Evolutionary conservation across 2,113 vertebrate genomes (phyloP).

Genomic region (Dasypus novemcinctus): DNA sequence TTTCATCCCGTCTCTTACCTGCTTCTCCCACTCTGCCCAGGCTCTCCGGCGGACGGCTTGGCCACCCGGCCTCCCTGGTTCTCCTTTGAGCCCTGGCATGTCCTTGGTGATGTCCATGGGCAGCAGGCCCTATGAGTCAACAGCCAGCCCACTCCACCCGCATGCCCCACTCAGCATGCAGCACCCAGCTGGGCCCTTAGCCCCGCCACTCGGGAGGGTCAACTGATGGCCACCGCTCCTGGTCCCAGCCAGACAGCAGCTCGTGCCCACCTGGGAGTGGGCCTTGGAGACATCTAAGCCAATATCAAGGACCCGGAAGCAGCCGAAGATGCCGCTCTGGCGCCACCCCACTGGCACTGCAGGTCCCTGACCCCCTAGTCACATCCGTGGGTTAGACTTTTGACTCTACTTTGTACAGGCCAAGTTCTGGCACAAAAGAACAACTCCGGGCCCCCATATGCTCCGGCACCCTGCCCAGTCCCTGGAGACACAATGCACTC

Average conservation of each 20-base stretch:
- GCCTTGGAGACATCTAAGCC: background rate
- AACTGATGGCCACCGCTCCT: background rate
- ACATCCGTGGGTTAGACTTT: background rate
- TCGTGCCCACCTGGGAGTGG: background rate
- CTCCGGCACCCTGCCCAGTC: background rate
- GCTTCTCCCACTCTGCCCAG: background rate
- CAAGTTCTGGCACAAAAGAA: background rate
- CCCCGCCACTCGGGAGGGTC: background rate
- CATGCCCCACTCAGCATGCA: background rate
- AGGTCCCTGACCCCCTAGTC: background rate
- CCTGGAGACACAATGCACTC: background rate
- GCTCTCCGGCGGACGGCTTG: background rate
- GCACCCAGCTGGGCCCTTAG: background rate
- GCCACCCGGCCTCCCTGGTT: background rate
- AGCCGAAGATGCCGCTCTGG: background rate
- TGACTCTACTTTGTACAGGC: background rate
- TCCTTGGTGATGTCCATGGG: background rate
- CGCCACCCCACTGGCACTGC: too few relatives aligned
- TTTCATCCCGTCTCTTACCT: background rate
- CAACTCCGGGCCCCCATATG: background rate
- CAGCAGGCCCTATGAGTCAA: background rate
- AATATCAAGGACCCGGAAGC: background rate
- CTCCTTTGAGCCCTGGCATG: background rate
- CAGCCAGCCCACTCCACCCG: background rate
- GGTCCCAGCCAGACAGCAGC: background rate